These are phyloP conservation scores for Aphelocoma coerulescens DNA, from an alignment of 2,113 vertebrate genomes.

Conservation along the genomic window DNA sequence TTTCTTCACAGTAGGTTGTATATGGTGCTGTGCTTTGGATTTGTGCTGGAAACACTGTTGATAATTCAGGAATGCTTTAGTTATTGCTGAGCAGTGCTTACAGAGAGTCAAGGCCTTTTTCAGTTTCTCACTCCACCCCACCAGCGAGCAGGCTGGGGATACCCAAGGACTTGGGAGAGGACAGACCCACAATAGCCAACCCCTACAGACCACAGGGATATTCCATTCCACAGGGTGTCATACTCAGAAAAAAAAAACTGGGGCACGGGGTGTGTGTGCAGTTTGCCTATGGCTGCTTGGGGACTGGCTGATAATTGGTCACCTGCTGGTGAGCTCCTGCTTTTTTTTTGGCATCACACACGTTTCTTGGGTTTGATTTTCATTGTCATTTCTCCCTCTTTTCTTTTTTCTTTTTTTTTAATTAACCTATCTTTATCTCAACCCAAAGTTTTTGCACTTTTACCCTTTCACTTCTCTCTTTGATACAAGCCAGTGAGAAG, in stretches of 20 bases:
- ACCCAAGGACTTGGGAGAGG: neutral
- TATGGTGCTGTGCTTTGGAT: neutral
- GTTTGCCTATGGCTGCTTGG: neutral
- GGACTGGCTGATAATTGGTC: neutral
- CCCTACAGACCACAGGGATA: neutral
- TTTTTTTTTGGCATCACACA: neutral
- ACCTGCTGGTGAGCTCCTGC: neutral
- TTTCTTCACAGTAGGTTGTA: neutral
- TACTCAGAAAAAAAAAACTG: neutral
- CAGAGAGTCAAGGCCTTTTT: neutral
- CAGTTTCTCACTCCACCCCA: neutral
- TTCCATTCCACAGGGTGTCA: neutral
- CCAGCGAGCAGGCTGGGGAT: accelerated
- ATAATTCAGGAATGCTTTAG: neutral
- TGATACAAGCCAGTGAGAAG: neutral
- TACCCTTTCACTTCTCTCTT: neutral
- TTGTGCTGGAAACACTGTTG: neutral
- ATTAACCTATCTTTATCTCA: neutral
- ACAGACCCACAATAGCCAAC: neutral
- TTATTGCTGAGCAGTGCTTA: neutral
- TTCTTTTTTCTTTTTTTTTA: neutral
- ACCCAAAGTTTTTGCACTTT: neutral
- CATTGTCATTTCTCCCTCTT: neutral
- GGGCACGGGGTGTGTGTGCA: accelerated
- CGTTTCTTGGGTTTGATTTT: neutral